Base-by-base conservation (phyloP, 2,888 invertebrate species). In the Dione vanillae region DNA sequence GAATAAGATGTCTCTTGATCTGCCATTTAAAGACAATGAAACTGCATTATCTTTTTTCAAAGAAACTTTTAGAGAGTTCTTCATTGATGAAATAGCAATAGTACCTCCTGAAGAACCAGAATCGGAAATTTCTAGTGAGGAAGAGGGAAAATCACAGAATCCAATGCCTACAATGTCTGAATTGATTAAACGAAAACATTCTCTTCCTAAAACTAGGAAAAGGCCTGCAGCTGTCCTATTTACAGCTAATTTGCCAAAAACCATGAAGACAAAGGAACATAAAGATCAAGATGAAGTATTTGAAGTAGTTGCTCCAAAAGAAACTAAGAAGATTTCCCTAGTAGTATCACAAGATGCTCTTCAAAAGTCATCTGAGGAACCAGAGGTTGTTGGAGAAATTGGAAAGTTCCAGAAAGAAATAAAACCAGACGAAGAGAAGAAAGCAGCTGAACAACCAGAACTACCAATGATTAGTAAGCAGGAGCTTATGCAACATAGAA, bases 1-100 rank as follows among this genome's bases (percentile, higher is more conserved):
- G 98, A 99, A 99, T 85, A 97, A 96, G 89, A 98, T 99, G 98
- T 97, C 96, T 85, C 88, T 99, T 62, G 96, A 97, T 19, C 95
- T 96, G 54, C 99, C 99, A 0, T 98, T 99, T 89, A 94, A 89
- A 76, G 83, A 94, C 54, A 92, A 93, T 74, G 75, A 80, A 37
- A 83, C 85, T 75, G 84, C 88, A 14, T 19, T 85, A 10, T 65
- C 77, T 8, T 86, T 82, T 76, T 92, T 94, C 67, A 89, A 89
- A 79, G 85, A 91, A 70, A 85, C 77, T 37, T 92, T 88, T 71
- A 82, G 78, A 59, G 76, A 83, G n/a, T 82, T 81, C 20, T 92
- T 91, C 75, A 64, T 81, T 51, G 82, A 84, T 72, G 82, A 86
- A 74, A 77, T 85, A 56, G 72, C 78, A 35, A 80, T 83, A 61